Conservation (phyloP, 1,140 invertebrate species). For the Rhyacophila brunnea region DNA sequence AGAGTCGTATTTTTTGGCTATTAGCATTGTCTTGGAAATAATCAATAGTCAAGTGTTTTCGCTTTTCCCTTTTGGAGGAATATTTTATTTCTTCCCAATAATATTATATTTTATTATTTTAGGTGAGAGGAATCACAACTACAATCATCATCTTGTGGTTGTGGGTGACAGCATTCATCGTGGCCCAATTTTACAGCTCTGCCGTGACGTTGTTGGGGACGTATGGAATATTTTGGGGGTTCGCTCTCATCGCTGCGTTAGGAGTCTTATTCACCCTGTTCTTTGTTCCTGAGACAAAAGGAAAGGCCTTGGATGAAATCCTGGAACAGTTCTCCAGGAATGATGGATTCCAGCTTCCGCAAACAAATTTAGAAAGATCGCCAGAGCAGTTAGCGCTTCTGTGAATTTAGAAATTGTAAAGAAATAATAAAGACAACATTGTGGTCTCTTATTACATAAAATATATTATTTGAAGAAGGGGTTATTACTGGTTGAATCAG, state of each 20-base stretch:
- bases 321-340: conserved; percentile 1
- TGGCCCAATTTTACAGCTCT: conserved; percentile 18
- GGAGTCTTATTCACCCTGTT: conserved; percentile 17
- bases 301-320: conserved; percentile 21
- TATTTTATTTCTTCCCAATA: too few relatives aligned
- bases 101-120: conserved; percentile 9
- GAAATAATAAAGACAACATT: too few relatives aligned
- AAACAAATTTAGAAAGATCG: too few relatives aligned
- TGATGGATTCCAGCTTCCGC: neutral
- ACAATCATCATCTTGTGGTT: conserved; percentile 18
- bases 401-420: too few relatives aligned
- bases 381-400: too few relatives aligned
- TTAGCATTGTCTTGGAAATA: too few relatives aligned
- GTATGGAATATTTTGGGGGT: conserved; percentile 19
- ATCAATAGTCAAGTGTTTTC: too few relatives aligned
- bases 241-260: neutral
- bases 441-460: too few relatives aligned
- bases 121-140: conserved; percentile 19
- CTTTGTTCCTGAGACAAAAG: conserved; percentile 28
- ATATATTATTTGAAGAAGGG: neutral
- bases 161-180: conserved; percentile 22
- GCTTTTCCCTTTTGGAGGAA: too few relatives aligned
- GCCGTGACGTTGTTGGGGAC: neutral
- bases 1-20: too few relatives aligned
- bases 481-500: too few relatives aligned